Base-by-base conservation (phyloP, 1,140 invertebrate genomes). In the Drosophila nikananu region DNA sequence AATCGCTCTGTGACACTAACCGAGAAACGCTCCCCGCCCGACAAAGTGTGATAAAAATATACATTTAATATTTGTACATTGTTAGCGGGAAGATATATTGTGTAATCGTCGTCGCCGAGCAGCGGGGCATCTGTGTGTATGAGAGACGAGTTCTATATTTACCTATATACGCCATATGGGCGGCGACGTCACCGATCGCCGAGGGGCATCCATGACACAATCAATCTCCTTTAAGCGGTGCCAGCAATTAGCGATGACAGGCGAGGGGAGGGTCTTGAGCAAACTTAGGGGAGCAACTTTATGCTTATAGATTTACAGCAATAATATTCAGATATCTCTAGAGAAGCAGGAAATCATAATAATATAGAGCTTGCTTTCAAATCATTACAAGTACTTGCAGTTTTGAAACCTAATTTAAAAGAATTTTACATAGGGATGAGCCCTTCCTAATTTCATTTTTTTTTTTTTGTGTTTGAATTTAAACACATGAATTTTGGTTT, bases 1-100 rank as follows among this genome's bases (percentile, higher is more conserved):
- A 90, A 87, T 81, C 81, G 86, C 84, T 63, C 70, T 89, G 84
- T 90, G 86, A 89, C 86, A 89, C 84, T 89, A 89, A 89, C 84
- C 86, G 84, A 89, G 84, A 89, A 89, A 84, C 48, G 72, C 70
- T 57, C 46, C 63, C 21, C 41, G 62, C 67, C 51, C 60, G 52
- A 72, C 63, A 87, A 78, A 87, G 86, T 89, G 84, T 89, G 86
- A 89, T 89, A 89, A 89, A 89, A 89, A 89, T 89, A 89, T 90
- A 89, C 84, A 87, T 89, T 90, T 89, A 81, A 89, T 89, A 89
- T 89, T 89, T 89, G 84, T 89, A 84, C 86, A 89, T 89, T 89
- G 84, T 89, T 89, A 89, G 84, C 81, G 74, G 84, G 78, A 89
- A 89, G 84, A 89, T 81, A 90, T 90, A 89, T 89, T 89, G 84